phyloP scores from a whole-genome alignment of 2,113 vertebrate genomes.

The Xyliphius kryptos region DNA sequence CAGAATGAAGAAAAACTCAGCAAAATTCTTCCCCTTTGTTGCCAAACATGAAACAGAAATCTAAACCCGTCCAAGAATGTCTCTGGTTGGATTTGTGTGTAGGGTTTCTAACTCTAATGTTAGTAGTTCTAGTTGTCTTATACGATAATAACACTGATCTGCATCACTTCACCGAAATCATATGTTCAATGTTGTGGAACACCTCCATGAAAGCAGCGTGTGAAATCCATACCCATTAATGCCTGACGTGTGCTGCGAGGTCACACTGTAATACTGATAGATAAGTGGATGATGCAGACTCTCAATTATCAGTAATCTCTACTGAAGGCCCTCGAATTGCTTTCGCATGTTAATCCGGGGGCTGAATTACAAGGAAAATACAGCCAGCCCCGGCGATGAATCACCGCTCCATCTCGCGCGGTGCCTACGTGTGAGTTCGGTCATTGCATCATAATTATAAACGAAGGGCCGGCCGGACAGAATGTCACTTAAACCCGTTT shows the following conservation, averaged over 20 bases:
- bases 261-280: slow-evolving; percentile 7
- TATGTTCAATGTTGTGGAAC: too few relatives aligned
- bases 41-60: too few relatives aligned
- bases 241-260: neutral
- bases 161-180: too few relatives aligned
- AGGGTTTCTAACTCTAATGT: too few relatives aligned
- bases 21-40: too few relatives aligned
- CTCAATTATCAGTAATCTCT: slow-evolving; percentile 14
- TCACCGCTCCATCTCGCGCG: slow-evolving; percentile 47
- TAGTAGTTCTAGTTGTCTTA: too few relatives aligned
- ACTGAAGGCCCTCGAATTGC: slow-evolving; percentile 44
- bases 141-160: too few relatives aligned
- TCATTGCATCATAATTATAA: slow-evolving; percentile 43
- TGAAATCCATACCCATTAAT: neutral
- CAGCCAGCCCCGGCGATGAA: slow-evolving; percentile 53
- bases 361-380: slow-evolving; percentile 2
- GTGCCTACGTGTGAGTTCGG: slow-evolving; percentile 29
- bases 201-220: too few relatives aligned
- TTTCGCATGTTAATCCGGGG: slow-evolving; percentile 60
- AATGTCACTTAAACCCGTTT: slow-evolving; percentile 53
- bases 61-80: too few relatives aligned
- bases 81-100: too few relatives aligned
- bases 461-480: slow-evolving; percentile 54
- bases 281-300: slow-evolving; percentile 9
- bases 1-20: too few relatives aligned